A percentile compares a stretch with the other conserved stretches of the same genome.
Conservation (phyloP, 2,797 vertebrate genomes). For the Enteromius fasciolatus region DNA sequence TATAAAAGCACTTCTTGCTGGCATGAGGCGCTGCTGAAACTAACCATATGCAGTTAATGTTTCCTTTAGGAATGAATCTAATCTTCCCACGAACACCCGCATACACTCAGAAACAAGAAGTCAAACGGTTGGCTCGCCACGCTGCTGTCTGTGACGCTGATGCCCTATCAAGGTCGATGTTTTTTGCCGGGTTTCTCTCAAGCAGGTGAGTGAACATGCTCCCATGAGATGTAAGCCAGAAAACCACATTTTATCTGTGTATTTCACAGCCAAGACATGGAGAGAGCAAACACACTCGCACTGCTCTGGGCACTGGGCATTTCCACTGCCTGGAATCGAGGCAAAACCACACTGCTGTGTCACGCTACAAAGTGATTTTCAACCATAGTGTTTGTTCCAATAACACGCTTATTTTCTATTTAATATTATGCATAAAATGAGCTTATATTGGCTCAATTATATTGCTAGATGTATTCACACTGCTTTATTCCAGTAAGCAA, state of each 20-base stretch:
- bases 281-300: slow-evolving; percentile 38
- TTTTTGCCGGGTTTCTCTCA: not conserved
- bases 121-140: slow-evolving; percentile 6
- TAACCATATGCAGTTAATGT: not conserved
- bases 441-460: slow-evolving; percentile 25
- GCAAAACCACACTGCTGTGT: slow-evolving; percentile 5
- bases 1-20: not conserved
- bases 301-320: not conserved
- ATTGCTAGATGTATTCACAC: not conserved
- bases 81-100: slow-evolving; percentile 19
- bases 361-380: slow-evolving; percentile 25
- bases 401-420: slow-evolving; percentile 5
- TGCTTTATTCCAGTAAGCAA: not conserved
- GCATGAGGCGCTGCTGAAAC: not conserved
- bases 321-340: slow-evolving; percentile 8
- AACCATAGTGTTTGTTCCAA: slow-evolving; percentile 3
- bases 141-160: slow-evolving; percentile 16
- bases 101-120: slow-evolving; percentile 22
- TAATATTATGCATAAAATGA: slow-evolving; percentile 24
- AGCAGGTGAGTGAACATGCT: slow-evolving; percentile 48
- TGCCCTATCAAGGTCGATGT: slow-evolving; percentile 29
- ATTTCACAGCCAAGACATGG: slow-evolving; percentile 22
- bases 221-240: slow-evolving; percentile 34
- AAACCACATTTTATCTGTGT: slow-evolving; percentile 29
- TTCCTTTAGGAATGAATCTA: slow-evolving; percentile 16